Evolutionary conservation across 2,888 invertebrate species (phyloP), one percentile per base, ranked within the genome.

Genomic region (Petrophora chlorosata): DNA sequence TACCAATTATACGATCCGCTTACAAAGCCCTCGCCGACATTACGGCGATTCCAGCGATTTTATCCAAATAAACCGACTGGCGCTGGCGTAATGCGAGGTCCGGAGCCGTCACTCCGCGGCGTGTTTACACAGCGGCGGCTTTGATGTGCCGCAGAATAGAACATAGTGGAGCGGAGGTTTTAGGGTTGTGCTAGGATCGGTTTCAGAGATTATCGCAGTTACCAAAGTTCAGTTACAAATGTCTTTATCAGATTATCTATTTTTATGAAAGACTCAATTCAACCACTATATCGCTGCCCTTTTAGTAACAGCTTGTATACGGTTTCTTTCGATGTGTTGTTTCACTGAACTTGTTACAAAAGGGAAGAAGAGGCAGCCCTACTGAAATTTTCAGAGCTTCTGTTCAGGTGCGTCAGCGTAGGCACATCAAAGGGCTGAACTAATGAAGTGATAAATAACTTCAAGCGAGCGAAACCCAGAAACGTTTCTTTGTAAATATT

Each of bases 401-500:
- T 38, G 28, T 10, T 26, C 17, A 16, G 28, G 10, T 26, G 2
- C 9, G n/a, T n/a, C n/a, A n/a, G 23, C 25, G 53, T 56, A 61
- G 53, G 54, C 52, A 73, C 65, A 71, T 78, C 73, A 77, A 73
- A 77, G 73, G 70, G 63, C 57, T 53, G 56, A 14, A 61, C 58
- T 70, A 73, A 75, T 75, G 73, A 75, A 75, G 75, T 70, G 70
- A 67, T 71, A 71, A 70, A 72, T 66, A 67, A 52, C 56, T 30
- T n/a, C 1, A 10, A 40, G 40, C 42, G 39, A 33, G 30, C 35
- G 22, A 39, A 39, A 8, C 15, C 26, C 17, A 29, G 38, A 23
- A 29, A 32, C 28, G 13, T 12, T 7, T 56, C 54, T 59, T 48
- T 56, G 48, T 54, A 42, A 56, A 53, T 47, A 47, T 57, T 36